Base-by-base conservation (phyloP, 2,113 vertebrate species). In the Oreochromis aureus region DNA sequence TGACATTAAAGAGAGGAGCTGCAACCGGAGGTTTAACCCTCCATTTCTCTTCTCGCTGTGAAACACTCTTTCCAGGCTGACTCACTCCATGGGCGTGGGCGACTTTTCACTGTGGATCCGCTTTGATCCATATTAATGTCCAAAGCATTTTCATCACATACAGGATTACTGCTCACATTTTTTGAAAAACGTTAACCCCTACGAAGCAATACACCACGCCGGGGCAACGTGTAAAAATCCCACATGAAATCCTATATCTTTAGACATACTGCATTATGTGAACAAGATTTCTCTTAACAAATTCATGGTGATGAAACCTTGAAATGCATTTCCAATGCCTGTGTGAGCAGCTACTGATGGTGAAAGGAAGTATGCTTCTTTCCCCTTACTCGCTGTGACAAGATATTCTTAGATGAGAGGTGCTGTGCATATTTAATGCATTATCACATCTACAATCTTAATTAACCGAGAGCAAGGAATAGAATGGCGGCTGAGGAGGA, bases 351-450 rank as follows among this genome's bases (percentile, higher is more conserved):
- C 55, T 34, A 36, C 22, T 59, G 61, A 80, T 51, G 84, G 76
- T 55, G 86, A 89, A 48, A 82, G 41, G n/a, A 88, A 63, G 24
- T 9, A 12, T 22, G 82, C 58, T 56, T 79, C 83, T 82, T 80
- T 51, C 51, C 58, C 59, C 81, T 56, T 73, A 24, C 83, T 89
- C 13, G 6, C 54, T 59, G 81, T 84, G 92, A 93, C 90, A 84
- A 91, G 92, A 94, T 95, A 95, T 96, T 96, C 93, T 94, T 90
- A 93, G 94, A 94, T 91, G 89, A 92, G 92, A 94, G 91, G 91
- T 94, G 92, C 89, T 73, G 88, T 88, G 93, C 93, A 96, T 95
- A 95, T 95, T 95, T 94, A 95, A 95, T 91, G 90, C 91, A 90
- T 91, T 95, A 96, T 95, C 94, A 89, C 90, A 84, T 89, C 66